Percentiles rank a stretch among this genome's conserved stretches.
Evolutionary conservation across 2,113 vertebrate genomes (phyloP).

Genomic region (Myotis yumanensis): DNA sequence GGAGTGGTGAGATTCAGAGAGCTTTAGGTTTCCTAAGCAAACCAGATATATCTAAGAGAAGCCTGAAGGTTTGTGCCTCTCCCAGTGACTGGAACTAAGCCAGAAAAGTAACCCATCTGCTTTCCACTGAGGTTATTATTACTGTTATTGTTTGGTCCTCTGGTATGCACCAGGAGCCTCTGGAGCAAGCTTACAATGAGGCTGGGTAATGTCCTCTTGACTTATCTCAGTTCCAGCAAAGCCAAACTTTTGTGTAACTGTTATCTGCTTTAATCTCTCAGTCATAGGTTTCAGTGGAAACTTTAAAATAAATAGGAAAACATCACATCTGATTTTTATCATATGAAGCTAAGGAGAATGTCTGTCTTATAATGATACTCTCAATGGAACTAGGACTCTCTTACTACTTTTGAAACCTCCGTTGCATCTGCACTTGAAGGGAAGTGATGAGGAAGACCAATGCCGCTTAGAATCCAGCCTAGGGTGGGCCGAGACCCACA

Average conservation of each 20-base stretch:
- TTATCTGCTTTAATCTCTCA: not conserved
- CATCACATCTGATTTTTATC: constrained; percentile 25
- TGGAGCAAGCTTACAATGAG: not conserved
- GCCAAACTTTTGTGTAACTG: not conserved
- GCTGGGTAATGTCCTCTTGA: not conserved
- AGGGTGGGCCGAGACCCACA: no score
- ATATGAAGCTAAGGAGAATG: not conserved
- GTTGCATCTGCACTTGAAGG: not conserved
- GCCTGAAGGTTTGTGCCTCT: not conserved
- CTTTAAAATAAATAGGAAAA: constrained; percentile 4
- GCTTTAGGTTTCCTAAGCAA: constrained; percentile 9
- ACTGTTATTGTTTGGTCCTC: not conserved
- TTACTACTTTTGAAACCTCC: not conserved
- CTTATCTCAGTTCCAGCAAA: not conserved
- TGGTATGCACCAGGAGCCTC: not conserved
- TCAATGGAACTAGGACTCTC: not conserved
- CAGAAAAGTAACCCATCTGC: not conserved
- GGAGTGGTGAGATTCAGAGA: not conserved
- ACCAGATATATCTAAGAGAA: not conserved
- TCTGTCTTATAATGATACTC: not conserved
- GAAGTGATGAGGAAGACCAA: not conserved
- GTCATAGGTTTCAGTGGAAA: not conserved
- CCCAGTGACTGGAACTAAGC: not conserved
- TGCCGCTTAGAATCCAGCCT: not conserved
- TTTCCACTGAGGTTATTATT: not conserved